A percentile compares a stretch with the other conserved stretches of the same genome.
phyloP scores from a whole-genome alignment of 2,113 vertebrate species.

The Smithornis capensis region DNA sequence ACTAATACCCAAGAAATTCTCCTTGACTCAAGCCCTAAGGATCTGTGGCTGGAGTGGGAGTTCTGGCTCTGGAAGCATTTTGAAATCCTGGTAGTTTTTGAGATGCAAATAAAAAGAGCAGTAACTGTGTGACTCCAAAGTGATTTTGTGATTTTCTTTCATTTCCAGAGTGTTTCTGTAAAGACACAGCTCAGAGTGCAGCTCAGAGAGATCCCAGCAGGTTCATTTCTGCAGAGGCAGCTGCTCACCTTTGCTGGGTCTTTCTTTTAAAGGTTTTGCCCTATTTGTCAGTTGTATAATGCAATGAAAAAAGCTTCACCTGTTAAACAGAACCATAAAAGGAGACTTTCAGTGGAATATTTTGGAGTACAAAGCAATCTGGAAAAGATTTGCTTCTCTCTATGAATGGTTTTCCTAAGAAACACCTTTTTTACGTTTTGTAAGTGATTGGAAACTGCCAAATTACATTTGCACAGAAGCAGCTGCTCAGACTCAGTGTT shows the following conservation, averaged over 20 bases:
- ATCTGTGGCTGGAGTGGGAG: neutral
- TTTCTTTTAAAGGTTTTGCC: neutral
- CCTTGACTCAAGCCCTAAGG: neutral
- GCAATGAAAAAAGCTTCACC: neutral
- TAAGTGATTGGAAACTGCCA: neutral
- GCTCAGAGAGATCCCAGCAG: neutral
- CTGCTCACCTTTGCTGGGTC: neutral
- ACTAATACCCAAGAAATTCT: neutral
- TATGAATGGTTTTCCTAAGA: neutral
- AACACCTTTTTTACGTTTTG: neutral
- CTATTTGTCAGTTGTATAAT: neutral
- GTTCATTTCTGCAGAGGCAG: neutral
- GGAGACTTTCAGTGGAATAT: neutral
- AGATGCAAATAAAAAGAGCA: neutral
- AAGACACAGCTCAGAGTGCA: neutral
- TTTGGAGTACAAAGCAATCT: neutral
- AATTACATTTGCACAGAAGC: neutral
- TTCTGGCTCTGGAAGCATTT: neutral
- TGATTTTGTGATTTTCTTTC: neutral
- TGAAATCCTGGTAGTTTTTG: neutral
- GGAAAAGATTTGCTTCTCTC: neutral
- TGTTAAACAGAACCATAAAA: neutral
- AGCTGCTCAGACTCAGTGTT: neutral
- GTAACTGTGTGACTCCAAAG: neutral
- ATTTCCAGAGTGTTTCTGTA: neutral